These are phyloP conservation scores for Trachops cirrhosus DNA, from an alignment of 2,797 vertebrate genomes.

Conservation along the genomic window DNA sequence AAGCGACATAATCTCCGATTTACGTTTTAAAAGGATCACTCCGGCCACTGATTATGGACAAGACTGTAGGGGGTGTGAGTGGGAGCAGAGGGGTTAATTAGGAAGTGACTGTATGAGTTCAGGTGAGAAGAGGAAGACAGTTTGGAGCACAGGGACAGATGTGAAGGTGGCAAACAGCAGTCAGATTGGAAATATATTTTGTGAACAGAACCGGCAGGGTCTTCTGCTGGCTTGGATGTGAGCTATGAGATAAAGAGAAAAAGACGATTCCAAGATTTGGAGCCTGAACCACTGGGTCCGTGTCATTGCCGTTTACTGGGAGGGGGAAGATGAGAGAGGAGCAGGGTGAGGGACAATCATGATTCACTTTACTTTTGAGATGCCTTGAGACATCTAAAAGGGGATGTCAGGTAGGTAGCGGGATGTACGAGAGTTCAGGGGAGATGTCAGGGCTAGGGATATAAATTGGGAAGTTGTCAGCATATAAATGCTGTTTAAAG, in stretches of 20 bases:
- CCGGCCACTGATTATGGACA: not conserved
- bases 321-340: not conserved
- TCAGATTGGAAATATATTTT: slow-evolving; percentile 12
- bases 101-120: not conserved
- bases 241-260: not conserved
- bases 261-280: not conserved
- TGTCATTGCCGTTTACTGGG: not conserved
- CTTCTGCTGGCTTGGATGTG: not conserved
- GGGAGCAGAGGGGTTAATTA: not conserved
- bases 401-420: slow-evolving; percentile 40
- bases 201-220: not conserved
- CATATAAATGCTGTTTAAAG: slow-evolving; percentile 15
- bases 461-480: slow-evolving; percentile 58
- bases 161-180: slow-evolving; percentile 4
- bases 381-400: not conserved
- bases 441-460: slow-evolving; percentile 39
- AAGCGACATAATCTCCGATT: not conserved
- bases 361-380: slow-evolving; percentile 40
- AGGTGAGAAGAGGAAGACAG: slow-evolving; percentile 3
- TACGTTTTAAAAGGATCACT: not conserved
- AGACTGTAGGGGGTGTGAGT: not conserved
- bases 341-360: not conserved
- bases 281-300: not conserved
- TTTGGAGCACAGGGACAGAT: not conserved
- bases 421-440: slow-evolving; percentile 52